These are phyloP conservation scores for Penaeus indicus DNA, from an alignment of 1,140 invertebrate species.

Conservation along the genomic window DNA sequence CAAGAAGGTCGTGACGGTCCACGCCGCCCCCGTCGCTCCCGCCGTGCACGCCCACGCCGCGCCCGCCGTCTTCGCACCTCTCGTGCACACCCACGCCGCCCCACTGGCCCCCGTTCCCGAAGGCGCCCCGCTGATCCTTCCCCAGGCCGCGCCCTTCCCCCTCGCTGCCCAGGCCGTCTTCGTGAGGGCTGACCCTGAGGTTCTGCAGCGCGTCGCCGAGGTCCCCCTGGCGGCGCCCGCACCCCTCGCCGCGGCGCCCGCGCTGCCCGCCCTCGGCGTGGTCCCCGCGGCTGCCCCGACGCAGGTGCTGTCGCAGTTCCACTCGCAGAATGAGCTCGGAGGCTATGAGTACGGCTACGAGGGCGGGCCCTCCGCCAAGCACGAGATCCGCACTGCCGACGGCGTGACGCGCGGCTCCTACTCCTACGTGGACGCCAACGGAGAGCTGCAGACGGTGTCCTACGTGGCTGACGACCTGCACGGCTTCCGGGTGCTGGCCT, in stretches of 20 bases:
- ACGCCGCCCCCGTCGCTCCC: not conserved
- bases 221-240: not conserved
- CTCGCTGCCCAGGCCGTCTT: constrained; percentile 7
- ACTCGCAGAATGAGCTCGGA: constrained; percentile 66
- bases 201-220: constrained; percentile 69
- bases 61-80: not conserved
- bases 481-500: not conserved
- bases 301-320: constrained; percentile 51
- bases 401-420: constrained; percentile 79
- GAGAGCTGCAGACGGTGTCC: constrained; percentile 75
- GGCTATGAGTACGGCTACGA: constrained; percentile 68
- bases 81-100: not conserved
- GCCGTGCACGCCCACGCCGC: not conserved
- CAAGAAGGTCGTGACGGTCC: too few species aligned
- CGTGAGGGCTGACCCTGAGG: not conserved
- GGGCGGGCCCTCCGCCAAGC: constrained; percentile 78
- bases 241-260: not conserved
- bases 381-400: constrained; percentile 76
- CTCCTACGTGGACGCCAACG: constrained; percentile 78
- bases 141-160: not conserved
- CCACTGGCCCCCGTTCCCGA: not conserved
- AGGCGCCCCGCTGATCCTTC: not conserved
- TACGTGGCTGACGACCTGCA: constrained; percentile 73
- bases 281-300: not conserved
- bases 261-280: not conserved